Conservation (phyloP, 2,888 invertebrate species). For the Anoncus sp. region DNA sequence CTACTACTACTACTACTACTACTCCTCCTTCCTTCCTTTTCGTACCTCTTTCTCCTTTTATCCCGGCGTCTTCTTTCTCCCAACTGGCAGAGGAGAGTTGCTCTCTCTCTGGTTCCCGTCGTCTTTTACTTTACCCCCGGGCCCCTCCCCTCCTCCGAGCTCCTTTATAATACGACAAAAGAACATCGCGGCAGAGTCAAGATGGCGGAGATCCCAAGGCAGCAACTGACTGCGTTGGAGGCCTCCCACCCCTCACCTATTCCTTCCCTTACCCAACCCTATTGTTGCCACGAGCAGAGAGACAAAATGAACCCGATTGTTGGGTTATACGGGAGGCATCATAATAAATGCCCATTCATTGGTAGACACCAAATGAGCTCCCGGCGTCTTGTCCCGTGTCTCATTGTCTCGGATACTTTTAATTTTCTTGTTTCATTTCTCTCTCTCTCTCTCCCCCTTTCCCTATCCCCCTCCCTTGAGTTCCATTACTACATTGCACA, state of each 20-base stretch:
- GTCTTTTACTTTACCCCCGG: slow-evolving; percentile 73
- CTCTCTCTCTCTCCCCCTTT: slow-evolving; percentile 59
- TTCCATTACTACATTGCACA: slow-evolving; percentile 11
- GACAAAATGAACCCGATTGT: slow-evolving; percentile 82
- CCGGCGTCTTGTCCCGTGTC: slow-evolving; percentile 78
- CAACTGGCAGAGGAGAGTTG: slow-evolving; percentile 43
- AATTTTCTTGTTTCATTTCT: slow-evolving; percentile 78
- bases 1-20: slow-evolving; percentile 5
- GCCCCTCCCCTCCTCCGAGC: slow-evolving; percentile 73
- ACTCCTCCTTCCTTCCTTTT: slow-evolving; percentile 22
- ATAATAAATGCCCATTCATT: slow-evolving; percentile 82
- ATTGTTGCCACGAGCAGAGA: slow-evolving; percentile 81
- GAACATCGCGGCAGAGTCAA: slow-evolving; percentile 81
- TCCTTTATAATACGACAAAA: slow-evolving; percentile 79
- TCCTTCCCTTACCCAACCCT: too few species aligned
- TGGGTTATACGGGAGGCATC: slow-evolving; percentile 81
- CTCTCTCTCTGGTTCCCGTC: slow-evolving; percentile 67
- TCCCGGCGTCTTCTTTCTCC: slow-evolving; percentile 36
- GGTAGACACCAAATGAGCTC: slow-evolving; percentile 81
- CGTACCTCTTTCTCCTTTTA: slow-evolving; percentile 32
- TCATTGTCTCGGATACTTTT: slow-evolving; percentile 81
- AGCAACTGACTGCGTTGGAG: slow-evolving; percentile 69
- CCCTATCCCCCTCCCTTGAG: slow-evolving; percentile 13
- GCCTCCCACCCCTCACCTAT: not conserved
- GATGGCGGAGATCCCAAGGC: slow-evolving; percentile 78